Evolutionary conservation across 2,797 vertebrate genomes (phyloP), one percentile per base, ranked within the genome.

Genomic region (Sebastes flavidus): DNA sequence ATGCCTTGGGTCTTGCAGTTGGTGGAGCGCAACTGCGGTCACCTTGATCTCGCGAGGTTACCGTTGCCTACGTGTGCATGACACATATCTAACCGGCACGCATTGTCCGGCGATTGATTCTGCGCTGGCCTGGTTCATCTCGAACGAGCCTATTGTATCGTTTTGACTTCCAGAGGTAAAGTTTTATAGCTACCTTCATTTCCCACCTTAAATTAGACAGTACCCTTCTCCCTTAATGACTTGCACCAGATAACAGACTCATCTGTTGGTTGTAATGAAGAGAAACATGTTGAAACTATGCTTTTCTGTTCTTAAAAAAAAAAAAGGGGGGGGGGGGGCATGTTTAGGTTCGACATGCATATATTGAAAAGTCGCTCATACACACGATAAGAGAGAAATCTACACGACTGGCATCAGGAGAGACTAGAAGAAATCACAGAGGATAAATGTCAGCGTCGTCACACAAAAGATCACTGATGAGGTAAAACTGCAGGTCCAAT

Each of bases 401-500:
- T 81, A 88, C 79, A 85, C 46, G 61, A 92, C 88, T 89, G 89
- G 88, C 90, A 87, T 90, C 69, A 82, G 87, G 79, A 77, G 76
- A 84, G 86, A 84, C 46, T n/a, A 80, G 59, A 80, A 77, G 36
- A 86, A 84, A 88, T 89, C 87, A 86, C 89, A 86, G 83, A 92
- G 87, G 90, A 91, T 85, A 77, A 88, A 92, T 87, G 91, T 92
- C 88, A 93, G 90, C 87, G 73, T 90, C 58, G 59, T 91, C 87
- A 87, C 90, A 91, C 82, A 72, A 87, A 91, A 87, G 80, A 87
- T 92, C 89, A 91, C 87, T 75, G 89, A 92, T 95, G 93, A 94
- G 94, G 94, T 94, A 94, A 94, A 94, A 94, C 89, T 88, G 90
- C 93, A 95, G 94, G 94, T 94, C 94, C 93, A 94, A 94, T 92